Evolutionary conservation across 2,113 vertebrate genomes (phyloP), one percentile per base, ranked within the genome.

Genomic region (Barbus barbus): DNA sequence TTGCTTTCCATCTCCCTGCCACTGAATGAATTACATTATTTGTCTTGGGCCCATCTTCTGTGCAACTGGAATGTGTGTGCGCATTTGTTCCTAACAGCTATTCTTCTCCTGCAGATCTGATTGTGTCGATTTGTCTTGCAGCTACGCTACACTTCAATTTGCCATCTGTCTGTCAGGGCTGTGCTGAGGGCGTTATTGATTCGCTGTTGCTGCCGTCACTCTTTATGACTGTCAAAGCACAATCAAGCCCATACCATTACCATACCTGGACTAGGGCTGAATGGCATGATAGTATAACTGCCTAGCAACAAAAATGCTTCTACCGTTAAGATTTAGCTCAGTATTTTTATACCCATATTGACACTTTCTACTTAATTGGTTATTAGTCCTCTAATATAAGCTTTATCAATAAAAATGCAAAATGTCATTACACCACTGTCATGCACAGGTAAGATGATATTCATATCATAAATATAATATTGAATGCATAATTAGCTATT

Each of bases 111-210:
- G 85, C 76, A 84, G 83, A 91, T 92, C 88, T 89, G 91, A 94
- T 92, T 88, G 92, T 92, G 91, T 93, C 91, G 71, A 94, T 94
- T 93, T 92, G 90, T 93, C 92, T 92, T 88, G 84, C 86, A 90
- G 92, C 91, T 90, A 92, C 56, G 84, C 84, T 78, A 84, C 90
- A 93, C 90, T 92, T 91, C 90, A 91, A 92, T 93, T 94, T 90
- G 90, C 92, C 92, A 92, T 91, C 91, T 90, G 89, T 85, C 90
- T 86, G 91, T 93, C 91, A 87, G 72, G 91, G 82, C 84, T 6
- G 20, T 20, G 83, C 85, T 82, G 79, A 71, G 82, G 86, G 73
- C 86, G 58, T 91, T 91, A 93, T 93, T 91, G 93, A 93, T 91
- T 92, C 90, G 90, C 88, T 89, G 83, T 71, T 90, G 86, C 90